phyloP scores from a whole-genome alignment of 1,140 invertebrate species.

The Whitmania pigra region DNA sequence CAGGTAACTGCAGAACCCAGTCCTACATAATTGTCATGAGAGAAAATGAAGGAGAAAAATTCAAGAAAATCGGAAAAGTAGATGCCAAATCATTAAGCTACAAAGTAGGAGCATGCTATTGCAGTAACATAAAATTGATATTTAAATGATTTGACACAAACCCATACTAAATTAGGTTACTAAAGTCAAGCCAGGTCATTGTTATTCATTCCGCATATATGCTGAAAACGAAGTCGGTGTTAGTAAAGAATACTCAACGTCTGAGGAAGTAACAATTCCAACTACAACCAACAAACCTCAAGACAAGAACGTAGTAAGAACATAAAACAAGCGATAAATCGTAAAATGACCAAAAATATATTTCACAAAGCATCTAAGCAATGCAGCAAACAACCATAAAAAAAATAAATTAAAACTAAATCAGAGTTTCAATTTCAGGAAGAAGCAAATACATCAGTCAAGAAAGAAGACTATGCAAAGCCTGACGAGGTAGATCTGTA shows the following conservation, averaged over 20 bases:
- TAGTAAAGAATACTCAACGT: constrained; percentile 65
- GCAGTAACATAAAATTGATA: too few species aligned
- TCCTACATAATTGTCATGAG: constrained; percentile 43
- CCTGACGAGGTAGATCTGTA: too few species aligned
- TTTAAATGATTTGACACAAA: too few species aligned
- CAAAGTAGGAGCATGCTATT: neutral
- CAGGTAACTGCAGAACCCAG: constrained; percentile 80
- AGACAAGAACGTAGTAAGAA: neutral
- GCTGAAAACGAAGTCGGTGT: constrained; percentile 93
- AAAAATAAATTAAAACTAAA: too few species aligned
- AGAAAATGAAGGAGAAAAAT: constrained; percentile 21
- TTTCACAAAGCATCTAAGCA: too few species aligned
- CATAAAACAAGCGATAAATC: neutral
- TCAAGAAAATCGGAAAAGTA: constrained; percentile 25
- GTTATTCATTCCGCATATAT: constrained; percentile 86
- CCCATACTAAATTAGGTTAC: neutral
- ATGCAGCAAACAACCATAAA: too few species aligned
- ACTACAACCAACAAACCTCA: neutral
- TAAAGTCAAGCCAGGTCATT: constrained; percentile 48
- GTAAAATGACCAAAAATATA: neutral
- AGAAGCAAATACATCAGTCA: too few species aligned
- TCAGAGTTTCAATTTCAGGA: too few species aligned
- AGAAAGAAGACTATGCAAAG: too few species aligned
- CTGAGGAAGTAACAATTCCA: constrained; percentile 53
- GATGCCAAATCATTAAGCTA: constrained; percentile 13